Percentiles rank a stretch among this genome's conserved stretches.
Evolutionary conservation across 2,113 vertebrate genomes (phyloP).

Genomic region (Eulemur rufifrons): DNA sequence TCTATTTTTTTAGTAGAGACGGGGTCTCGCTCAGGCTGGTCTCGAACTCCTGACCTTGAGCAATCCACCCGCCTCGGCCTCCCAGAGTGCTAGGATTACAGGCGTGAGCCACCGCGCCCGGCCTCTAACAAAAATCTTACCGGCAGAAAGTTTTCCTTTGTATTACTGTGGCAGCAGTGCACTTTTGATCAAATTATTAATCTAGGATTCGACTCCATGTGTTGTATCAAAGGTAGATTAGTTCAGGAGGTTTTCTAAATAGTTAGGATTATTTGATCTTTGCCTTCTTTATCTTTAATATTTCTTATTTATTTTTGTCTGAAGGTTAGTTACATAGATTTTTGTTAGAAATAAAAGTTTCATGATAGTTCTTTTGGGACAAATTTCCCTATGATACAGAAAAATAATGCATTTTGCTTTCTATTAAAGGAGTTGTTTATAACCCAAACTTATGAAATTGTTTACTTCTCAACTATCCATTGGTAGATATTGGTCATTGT

Average conservation of each 20-base stretch:
- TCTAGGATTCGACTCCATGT: neutral
- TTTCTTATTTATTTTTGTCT: neutral
- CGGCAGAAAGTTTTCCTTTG: neutral
- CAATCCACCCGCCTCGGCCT: too few relatives aligned
- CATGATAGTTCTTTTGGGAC: neutral
- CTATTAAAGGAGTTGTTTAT: neutral
- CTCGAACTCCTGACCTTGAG: too few relatives aligned
- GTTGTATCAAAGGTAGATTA: constrained; percentile 39
- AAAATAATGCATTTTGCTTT: neutral
- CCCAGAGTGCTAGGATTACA: too few relatives aligned
- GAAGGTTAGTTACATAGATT: constrained; percentile 7
- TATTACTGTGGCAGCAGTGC: neutral
- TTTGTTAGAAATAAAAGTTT: constrained; percentile 12
- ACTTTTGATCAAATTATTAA: constrained; percentile 31
- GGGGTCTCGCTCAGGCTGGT: too few relatives aligned
- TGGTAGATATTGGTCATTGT: neutral
- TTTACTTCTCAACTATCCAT: neutral
- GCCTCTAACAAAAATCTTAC: neutral
- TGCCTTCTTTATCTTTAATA: neutral
- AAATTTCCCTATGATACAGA: neutral
- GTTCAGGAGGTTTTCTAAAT: neutral
- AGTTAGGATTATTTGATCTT: neutral
- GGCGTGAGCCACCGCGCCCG: too few relatives aligned
- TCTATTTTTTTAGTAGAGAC: too few relatives aligned
- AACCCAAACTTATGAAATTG: neutral